These are phyloP conservation scores for Parotocinclus haroldoi DNA, from an alignment of 2,797 vertebrate genomes.

Conservation along the genomic window DNA sequence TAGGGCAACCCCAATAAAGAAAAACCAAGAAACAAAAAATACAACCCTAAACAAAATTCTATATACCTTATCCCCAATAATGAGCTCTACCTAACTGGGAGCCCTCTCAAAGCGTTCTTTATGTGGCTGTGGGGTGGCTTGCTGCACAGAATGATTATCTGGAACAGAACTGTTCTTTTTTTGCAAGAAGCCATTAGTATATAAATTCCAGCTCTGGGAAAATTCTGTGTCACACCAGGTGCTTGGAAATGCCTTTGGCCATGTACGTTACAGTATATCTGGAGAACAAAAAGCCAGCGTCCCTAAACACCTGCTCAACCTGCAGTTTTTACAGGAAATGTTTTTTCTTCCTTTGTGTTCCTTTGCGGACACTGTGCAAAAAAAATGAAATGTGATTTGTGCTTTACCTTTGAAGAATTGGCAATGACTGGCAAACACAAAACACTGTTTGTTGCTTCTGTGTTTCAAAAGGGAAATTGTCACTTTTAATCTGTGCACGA, in stretches of 20 bases:
- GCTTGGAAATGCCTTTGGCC: neutral
- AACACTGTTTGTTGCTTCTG: conserved; percentile 5
- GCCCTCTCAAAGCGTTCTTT: neutral
- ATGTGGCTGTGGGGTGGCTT: neutral
- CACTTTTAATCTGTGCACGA: conserved; percentile 19
- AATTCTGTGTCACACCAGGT: neutral
- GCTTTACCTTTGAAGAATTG: conserved; percentile 22
- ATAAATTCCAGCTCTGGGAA: neutral
- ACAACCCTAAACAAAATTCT: neutral
- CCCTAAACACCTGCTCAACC: neutral
- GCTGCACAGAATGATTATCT: neutral
- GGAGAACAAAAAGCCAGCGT: conserved; percentile 7
- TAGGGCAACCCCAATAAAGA: no score
- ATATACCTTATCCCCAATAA: conserved; percentile 1
- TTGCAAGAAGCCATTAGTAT: neutral
- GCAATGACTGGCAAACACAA: conserved; percentile 10
- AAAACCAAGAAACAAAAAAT: no score
- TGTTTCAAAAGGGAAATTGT: conserved; percentile 26
- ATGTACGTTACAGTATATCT: neutral
- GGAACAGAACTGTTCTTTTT: neutral
- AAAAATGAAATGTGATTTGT: conserved; percentile 25
- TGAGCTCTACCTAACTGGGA: neutral
- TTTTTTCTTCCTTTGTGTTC: conserved; percentile 1
- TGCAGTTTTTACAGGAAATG: neutral
- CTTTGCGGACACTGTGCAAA: conserved; percentile 19